phyloP scores from a whole-genome alignment of 1,140 invertebrate species.

The Cherax quadricarinatus region DNA sequence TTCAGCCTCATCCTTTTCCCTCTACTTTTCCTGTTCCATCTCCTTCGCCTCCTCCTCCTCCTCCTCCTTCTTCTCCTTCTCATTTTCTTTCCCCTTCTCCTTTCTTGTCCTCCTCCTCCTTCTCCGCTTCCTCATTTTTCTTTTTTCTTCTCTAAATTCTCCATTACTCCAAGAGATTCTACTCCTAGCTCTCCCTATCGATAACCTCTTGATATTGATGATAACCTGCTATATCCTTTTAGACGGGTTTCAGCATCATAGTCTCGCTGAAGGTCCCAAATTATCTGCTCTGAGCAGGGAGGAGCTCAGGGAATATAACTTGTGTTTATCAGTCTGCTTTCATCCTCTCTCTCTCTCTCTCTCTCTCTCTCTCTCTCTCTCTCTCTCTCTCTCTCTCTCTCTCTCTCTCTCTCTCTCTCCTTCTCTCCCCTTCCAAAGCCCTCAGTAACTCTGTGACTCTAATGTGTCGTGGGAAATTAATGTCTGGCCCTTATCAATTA shows the following conservation, averaged over 20 bases:
- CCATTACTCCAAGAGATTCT: background rate
- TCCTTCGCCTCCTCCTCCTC: background rate
- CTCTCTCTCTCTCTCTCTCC: background rate
- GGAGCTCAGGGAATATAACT: background rate
- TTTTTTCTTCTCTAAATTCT: background rate
- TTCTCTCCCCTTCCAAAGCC: background rate
- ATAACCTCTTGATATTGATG: slow-evolving; percentile 25
- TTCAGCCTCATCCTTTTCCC: background rate
- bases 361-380: slow-evolving; percentile 4
- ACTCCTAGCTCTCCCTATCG: background rate
- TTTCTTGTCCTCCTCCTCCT: too few relatives aligned
- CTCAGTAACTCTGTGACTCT: background rate
- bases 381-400: slow-evolving; percentile 6
- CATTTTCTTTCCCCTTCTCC: too few relatives aligned
- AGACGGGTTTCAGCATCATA: background rate
- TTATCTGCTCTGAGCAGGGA: background rate
- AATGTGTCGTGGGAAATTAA: slow-evolving; percentile 49
- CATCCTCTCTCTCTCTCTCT: background rate
- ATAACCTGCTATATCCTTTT: slow-evolving; percentile 19
- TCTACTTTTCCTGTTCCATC: background rate
- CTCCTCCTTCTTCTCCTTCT: background rate
- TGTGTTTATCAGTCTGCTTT: slow-evolving; percentile 4
- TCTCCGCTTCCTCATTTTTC: background rate
- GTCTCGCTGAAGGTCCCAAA: background rate
- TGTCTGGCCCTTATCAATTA: slow-evolving; percentile 50